phyloP scores from a whole-genome alignment of 2,113 vertebrate genomes.

The Rhipidura dahli region DNA sequence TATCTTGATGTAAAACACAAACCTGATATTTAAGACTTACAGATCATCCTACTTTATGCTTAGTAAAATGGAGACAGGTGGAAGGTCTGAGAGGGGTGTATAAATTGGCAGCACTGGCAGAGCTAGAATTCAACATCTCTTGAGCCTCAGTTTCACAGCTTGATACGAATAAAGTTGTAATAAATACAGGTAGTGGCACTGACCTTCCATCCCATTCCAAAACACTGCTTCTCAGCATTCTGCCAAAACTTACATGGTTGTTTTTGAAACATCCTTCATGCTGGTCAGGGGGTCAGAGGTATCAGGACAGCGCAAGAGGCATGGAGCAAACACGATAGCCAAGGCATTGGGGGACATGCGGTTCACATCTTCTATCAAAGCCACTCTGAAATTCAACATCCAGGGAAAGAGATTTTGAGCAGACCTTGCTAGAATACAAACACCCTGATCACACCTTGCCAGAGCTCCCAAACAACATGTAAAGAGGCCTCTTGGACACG shows the following conservation, averaged over 20 bases:
- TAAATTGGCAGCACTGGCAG: background rate
- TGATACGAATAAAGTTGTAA: background rate
- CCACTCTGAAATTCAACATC: slow-evolving; percentile 78
- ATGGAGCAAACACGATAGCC: slow-evolving; percentile 95
- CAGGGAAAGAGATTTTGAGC: background rate
- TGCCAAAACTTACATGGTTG: slow-evolving; percentile 84
- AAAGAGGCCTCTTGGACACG: background rate
- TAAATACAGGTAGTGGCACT: background rate
- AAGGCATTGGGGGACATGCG: slow-evolving; percentile 94
- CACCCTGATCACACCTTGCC: background rate
- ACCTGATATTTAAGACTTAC: background rate
- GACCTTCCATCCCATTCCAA: background rate
- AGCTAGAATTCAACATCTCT: background rate
- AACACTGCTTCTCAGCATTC: background rate
- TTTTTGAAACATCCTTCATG: slow-evolving; percentile 97
- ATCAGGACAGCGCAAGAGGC: slow-evolving; percentile 91
- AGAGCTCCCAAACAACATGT: background rate
- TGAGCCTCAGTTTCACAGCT: background rate
- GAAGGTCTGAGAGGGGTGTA: background rate
- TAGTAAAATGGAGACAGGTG: background rate
- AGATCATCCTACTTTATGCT: background rate
- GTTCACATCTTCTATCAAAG: slow-evolving; percentile 89
- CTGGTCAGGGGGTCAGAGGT: slow-evolving; percentile 89
- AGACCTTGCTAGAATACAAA: background rate
- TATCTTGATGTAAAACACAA: background rate